A percentile compares a stretch with the other conserved stretches of the same genome.
phyloP scores from a whole-genome alignment of 2,888 invertebrate genomes.

The Sinelater perroti region DNA sequence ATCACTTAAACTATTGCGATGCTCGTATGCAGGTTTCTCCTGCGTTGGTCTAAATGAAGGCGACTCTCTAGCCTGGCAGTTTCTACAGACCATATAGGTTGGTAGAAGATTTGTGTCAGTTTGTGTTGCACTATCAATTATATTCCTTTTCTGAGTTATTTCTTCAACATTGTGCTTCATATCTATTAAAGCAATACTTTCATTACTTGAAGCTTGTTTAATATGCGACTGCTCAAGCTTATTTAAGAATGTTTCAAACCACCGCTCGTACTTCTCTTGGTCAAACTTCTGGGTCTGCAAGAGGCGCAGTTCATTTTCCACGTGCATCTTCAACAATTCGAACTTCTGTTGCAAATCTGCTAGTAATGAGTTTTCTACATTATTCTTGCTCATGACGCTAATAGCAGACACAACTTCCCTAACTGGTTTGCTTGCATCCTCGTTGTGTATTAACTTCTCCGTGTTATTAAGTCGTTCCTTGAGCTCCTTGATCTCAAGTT shows the following conservation, averaged over 20 bases:
- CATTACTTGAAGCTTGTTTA: no score
- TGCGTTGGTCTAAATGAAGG: constrained; percentile 23
- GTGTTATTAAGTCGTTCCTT: constrained; percentile 70
- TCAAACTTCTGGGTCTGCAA: constrained; percentile 66
- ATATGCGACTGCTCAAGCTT: constrained; percentile 48
- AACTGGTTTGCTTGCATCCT: constrained; percentile 46
- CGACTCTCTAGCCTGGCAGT: constrained; percentile 24
- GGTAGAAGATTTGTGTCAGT: constrained; percentile 42
- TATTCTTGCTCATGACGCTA: neutral
- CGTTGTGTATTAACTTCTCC: constrained; percentile 64
- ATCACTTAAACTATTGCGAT: constrained; percentile 17
- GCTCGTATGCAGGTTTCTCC: no score
- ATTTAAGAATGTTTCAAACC: constrained; percentile 58
- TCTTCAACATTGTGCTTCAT: no score
- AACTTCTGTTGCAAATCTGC: constrained; percentile 55
- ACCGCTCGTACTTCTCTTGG: constrained; percentile 65
- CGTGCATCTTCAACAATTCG: constrained; percentile 54
- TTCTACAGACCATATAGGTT: constrained; percentile 23
- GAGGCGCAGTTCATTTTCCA: constrained; percentile 59
- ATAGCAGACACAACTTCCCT: constrained; percentile 36
- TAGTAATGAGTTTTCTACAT: constrained; percentile 24
- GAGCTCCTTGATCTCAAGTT: constrained; percentile 70
- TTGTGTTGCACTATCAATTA: constrained; percentile 49
- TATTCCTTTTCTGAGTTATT: no score
- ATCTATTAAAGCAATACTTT: no score